Evolutionary conservation across 2,888 invertebrate species (phyloP).

Genomic region (Torymus texanus): DNA sequence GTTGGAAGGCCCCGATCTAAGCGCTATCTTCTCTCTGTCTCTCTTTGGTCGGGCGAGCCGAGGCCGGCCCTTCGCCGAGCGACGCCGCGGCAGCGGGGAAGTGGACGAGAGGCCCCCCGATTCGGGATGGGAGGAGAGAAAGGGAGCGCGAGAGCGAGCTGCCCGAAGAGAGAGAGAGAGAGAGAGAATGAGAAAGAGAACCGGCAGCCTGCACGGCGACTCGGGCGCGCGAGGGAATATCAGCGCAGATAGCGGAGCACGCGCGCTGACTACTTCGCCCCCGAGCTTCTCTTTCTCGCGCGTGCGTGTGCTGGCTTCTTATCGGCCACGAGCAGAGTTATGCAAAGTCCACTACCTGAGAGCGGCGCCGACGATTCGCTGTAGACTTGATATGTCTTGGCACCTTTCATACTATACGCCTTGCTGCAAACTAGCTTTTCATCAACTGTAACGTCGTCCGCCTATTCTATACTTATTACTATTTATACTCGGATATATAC

Average conservation of each 20-base stretch:
- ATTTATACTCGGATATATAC: too few species aligned
- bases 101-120: neutral
- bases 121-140: neutral
- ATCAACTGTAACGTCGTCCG: too few species aligned
- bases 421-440: too few species aligned
- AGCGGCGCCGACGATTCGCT: neutral
- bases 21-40: slow-evolving; percentile 10
- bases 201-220: slow-evolving; percentile 70
- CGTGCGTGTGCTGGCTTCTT: slow-evolving; percentile 51
- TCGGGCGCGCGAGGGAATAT: slow-evolving; percentile 65
- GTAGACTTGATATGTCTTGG: too few species aligned
- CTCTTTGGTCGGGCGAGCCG: slow-evolving; percentile 22
- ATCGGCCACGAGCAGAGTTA: slow-evolving; percentile 65
- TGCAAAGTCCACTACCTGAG: slow-evolving; percentile 52
- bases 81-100: neutral
- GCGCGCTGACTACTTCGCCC: slow-evolving; percentile 57
- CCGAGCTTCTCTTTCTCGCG: slow-evolving; percentile 57
- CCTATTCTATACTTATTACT: too few species aligned
- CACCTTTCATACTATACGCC: too few species aligned
- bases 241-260: slow-evolving; percentile 56
- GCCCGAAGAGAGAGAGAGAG: slow-evolving; percentile 56
- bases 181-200: slow-evolving; percentile 60
- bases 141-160: slow-evolving; percentile 22
- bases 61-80: slow-evolving; percentile 4
- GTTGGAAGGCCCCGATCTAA: slow-evolving; percentile 64